A percentile compares a stretch with the other conserved stretches of the same genome.
Evolutionary conservation across 2,797 vertebrate genomes (phyloP).

Genomic region (Stomatorhinus walkeri): DNA sequence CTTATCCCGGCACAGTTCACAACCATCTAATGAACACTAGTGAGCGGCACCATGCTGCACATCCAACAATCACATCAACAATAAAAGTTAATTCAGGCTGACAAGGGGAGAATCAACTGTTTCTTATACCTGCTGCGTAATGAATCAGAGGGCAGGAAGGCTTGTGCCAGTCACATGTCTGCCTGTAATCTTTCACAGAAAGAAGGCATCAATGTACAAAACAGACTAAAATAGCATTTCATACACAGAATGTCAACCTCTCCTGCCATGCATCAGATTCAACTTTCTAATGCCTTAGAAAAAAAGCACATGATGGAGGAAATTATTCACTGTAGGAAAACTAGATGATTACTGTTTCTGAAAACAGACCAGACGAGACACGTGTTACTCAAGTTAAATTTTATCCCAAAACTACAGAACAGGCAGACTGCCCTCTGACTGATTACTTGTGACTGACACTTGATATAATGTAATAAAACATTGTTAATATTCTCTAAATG

Average conservation of each 20-base stretch:
- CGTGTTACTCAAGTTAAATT: background rate
- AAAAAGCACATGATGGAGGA: background rate
- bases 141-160: conserved; percentile 7
- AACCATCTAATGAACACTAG: background rate
- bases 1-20: background rate
- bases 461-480: background rate
- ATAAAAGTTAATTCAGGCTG: background rate
- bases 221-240: background rate
- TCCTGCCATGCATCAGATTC: background rate
- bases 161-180: conserved; percentile 10
- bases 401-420: background rate
- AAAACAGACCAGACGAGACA: background rate
- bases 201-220: background rate
- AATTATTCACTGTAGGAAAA: background rate
- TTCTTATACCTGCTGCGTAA: background rate
- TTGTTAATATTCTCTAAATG: too few species aligned
- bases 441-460: background rate
- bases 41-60: background rate
- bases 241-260: background rate
- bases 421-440: background rate
- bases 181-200: background rate
- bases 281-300: background rate
- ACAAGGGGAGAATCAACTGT: background rate
- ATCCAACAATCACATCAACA: background rate
- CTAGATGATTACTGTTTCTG: background rate